A percentile compares a stretch with the other conserved stretches of the same genome.
These are phyloP conservation scores for Xiphophorus couchianus DNA, from an alignment of 2,113 vertebrate species.

Conservation along the genomic window DNA sequence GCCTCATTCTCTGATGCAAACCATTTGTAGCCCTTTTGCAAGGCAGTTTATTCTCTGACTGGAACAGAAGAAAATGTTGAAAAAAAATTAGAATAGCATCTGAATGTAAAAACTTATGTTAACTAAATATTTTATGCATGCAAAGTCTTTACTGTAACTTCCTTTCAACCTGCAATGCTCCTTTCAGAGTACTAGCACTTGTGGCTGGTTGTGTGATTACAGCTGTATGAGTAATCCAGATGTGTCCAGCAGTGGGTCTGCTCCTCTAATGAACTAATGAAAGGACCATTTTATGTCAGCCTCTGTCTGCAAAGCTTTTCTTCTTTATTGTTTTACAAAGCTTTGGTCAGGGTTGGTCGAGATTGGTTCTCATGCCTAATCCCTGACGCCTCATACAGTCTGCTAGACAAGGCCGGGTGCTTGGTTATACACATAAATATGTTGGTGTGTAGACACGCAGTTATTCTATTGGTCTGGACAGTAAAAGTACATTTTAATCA, in stretches of 20 bases:
- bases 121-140: background rate
- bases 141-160: background rate
- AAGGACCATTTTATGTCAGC: constrained; percentile 49
- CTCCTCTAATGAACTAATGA: constrained; percentile 59
- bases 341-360: constrained; percentile 48
- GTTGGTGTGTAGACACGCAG: background rate
- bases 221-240: constrained; percentile 64
- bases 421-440: constrained; percentile 7
- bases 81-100: too few species aligned
- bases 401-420: constrained; percentile 28
- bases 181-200: constrained; percentile 1
- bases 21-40: background rate
- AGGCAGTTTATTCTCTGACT: too few species aligned
- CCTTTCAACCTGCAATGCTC: constrained; percentile 15
- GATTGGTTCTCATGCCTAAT: constrained; percentile 59
- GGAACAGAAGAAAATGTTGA: too few species aligned
- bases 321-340: constrained; percentile 63
- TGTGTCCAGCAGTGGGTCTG: constrained; percentile 54
- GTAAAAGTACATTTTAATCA: constrained; percentile 49
- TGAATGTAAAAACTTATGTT: too few species aligned
- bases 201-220: constrained; percentile 54
- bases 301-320: constrained; percentile 50
- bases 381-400: constrained; percentile 51
- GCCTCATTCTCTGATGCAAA: constrained; percentile 8
- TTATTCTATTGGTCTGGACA: constrained; percentile 28